A percentile compares a stretch with the other conserved stretches of the same genome.
Evolutionary conservation across 2,888 invertebrate species (phyloP).

Genomic region (Euzetes globulus): DNA sequence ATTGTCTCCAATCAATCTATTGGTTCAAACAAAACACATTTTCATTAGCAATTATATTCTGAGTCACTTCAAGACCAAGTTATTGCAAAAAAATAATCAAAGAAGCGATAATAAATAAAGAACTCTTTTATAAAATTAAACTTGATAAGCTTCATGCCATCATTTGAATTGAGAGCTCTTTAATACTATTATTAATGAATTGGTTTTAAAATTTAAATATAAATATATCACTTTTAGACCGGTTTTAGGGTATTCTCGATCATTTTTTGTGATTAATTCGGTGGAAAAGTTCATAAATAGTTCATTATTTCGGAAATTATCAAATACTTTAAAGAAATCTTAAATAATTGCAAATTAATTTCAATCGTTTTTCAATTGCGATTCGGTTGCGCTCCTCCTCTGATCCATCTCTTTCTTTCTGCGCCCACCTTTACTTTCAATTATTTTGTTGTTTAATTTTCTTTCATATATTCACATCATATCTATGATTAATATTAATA

Average conservation of each 20-base stretch:
- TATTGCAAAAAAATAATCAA: too few relatives aligned
- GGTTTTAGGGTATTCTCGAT: background rate
- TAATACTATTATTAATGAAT: too few relatives aligned
- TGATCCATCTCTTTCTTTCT: background rate
- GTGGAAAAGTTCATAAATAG: background rate
- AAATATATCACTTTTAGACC: too few relatives aligned
- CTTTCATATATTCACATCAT: background rate
- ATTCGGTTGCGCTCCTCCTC: background rate
- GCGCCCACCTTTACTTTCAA: background rate
- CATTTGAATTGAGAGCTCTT: too few relatives aligned
- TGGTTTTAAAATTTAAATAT: too few relatives aligned
- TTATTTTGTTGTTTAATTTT: background rate
- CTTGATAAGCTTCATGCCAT: too few relatives aligned
- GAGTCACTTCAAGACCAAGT: too few relatives aligned
- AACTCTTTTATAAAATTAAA: too few relatives aligned
- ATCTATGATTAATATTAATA: slow-evolving; percentile 12
- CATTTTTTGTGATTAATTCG: background rate
- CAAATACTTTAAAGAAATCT: background rate
- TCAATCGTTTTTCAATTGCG: background rate
- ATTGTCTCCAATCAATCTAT: slow-evolving; percentile 6
- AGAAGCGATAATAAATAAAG: too few relatives aligned
- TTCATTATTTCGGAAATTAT: background rate
- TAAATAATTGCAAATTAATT: slow-evolving; percentile 16
- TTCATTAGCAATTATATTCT: background rate
- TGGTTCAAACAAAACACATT: background rate